These are phyloP conservation scores for Calliphora vicina DNA, from an alignment of 1,140 invertebrate species.

Conservation along the genomic window DNA sequence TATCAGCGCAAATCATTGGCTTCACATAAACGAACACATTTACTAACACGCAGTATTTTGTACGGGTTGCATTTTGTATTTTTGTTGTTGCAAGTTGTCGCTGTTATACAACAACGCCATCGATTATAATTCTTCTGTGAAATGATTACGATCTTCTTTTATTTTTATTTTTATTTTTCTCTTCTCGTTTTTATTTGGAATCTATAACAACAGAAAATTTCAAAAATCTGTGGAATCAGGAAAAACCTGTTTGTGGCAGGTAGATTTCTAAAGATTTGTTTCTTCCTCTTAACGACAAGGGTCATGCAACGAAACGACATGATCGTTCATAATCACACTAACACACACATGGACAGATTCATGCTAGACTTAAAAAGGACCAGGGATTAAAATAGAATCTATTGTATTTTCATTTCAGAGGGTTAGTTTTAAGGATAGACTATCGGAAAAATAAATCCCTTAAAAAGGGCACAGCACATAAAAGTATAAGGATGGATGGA, in stretches of 20 bases:
- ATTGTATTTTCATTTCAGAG: conserved; percentile 8
- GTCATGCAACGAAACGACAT: background rate
- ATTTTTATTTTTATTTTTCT: too few relatives aligned
- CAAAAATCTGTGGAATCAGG: background rate
- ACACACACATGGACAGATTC: background rate
- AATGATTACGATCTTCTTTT: conserved; percentile 20
- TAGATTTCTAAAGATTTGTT: background rate
- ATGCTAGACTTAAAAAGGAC: background rate
- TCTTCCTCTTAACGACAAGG: background rate
- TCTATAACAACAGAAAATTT: background rate
- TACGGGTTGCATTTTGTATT: background rate
- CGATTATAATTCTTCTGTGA: conserved; percentile 22
- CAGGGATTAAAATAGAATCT: background rate
- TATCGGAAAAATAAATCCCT: conserved; percentile 30
- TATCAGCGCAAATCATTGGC: background rate
- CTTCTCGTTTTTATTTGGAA: background rate
- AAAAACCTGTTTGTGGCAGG: conserved; percentile 22
- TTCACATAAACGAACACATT: background rate
- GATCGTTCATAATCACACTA: background rate
- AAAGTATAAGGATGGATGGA: background rate
- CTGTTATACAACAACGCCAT: background rate
- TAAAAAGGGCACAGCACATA: background rate
- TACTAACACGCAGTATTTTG: background rate
- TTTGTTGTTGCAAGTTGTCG: background rate
- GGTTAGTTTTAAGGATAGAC: conserved; percentile 22